Evolutionary conservation across 2,797 vertebrate species (phyloP).

Genomic region (Gorsachius magnificus): DNA sequence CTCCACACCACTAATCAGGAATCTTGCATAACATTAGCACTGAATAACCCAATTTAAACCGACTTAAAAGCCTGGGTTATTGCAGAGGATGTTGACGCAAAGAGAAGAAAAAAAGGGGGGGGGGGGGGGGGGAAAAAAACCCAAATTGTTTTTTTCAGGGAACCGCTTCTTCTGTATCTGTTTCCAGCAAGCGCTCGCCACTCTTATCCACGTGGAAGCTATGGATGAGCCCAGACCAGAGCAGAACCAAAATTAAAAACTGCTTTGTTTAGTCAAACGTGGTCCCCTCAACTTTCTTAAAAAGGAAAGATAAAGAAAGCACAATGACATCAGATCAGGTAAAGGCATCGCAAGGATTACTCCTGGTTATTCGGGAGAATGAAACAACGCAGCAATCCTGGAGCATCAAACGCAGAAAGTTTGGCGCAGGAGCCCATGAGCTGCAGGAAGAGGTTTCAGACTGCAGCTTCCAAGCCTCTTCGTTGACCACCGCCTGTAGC

Average conservation of each 20-base stretch:
- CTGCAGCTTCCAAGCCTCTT: too few species aligned
- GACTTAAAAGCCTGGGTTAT: background rate
- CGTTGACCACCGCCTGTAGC: rapidly evolving
- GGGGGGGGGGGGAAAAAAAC: rapidly evolving
- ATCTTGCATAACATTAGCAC: background rate
- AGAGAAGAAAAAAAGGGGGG: background rate
- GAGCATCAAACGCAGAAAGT: background rate
- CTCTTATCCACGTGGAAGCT: background rate
- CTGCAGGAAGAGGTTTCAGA: background rate
- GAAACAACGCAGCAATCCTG: rapidly evolving
- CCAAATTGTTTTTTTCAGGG: background rate
- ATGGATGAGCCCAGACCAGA: background rate
- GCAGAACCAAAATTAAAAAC: background rate
- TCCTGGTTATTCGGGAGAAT: background rate
- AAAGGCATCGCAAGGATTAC: background rate
- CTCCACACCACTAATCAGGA: constrained; percentile 10
- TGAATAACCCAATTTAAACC: constrained; percentile 27
- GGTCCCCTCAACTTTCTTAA: rapidly evolving
- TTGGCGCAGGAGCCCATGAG: rapidly evolving
- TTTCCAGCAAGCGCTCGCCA: background rate
- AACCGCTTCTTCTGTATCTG: background rate
- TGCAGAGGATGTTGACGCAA: background rate
- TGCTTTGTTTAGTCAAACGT: rapidly evolving
- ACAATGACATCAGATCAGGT: rapidly evolving
- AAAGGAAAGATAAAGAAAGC: background rate